A percentile compares a stretch with the other conserved stretches of the same genome.
These are phyloP conservation scores for Platycheirus albimanus DNA, from an alignment of 2,888 invertebrate genomes.

Conservation along the genomic window DNA sequence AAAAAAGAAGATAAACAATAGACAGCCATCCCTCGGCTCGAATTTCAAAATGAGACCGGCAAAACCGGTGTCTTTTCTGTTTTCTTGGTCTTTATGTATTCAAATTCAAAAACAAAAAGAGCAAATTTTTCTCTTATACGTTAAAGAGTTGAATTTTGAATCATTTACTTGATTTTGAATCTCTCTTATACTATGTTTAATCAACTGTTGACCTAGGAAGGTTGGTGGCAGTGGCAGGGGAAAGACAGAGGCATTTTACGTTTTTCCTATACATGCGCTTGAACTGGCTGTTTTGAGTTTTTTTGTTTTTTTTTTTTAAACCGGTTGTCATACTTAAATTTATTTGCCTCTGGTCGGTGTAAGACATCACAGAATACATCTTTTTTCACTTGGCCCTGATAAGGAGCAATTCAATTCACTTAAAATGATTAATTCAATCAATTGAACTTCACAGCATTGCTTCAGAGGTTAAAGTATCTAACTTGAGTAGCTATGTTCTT, in stretches of 20 bases:
- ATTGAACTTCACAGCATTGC: not conserved
- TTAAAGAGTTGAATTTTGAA: too few species aligned
- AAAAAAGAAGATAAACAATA: conserved; percentile 12
- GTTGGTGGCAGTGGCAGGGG: too few species aligned
- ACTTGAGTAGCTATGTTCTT: not conserved
- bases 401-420: conserved; percentile 26
- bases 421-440: conserved; percentile 20
- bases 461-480: not conserved
- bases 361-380: too few species aligned
- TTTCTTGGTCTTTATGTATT: too few species aligned
- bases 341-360: too few species aligned
- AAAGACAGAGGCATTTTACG: not conserved
- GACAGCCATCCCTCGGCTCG: not conserved
- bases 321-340: not conserved
- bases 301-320: too few species aligned
- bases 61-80: conserved; percentile 24
- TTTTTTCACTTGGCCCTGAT: conserved; percentile 12
- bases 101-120: not conserved
- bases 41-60: conserved; percentile 10
- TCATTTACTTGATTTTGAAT: too few species aligned
- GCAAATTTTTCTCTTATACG: not conserved
- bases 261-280: not conserved
- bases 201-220: too few species aligned
- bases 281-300: not conserved
- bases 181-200: too few species aligned